These are phyloP conservation scores for Pempheris klunzingeri DNA, from an alignment of 2,797 vertebrate genomes.

Conservation along the genomic window DNA sequence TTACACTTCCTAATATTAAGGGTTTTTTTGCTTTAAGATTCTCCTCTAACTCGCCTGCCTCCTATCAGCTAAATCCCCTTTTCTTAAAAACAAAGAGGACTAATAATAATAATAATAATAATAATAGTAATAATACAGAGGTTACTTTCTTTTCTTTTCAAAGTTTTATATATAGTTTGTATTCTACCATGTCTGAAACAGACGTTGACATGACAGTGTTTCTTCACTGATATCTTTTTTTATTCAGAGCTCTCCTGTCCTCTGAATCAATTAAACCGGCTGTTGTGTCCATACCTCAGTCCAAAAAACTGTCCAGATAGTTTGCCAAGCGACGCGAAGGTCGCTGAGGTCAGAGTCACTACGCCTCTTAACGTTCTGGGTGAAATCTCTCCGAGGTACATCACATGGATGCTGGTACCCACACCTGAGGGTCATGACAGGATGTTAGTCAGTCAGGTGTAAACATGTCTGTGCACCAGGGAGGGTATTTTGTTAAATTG, in stretches of 20 bases:
- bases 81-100: too few relatives aligned
- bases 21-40: too few relatives aligned
- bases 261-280: too few relatives aligned
- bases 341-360: slow-evolving; percentile 78
- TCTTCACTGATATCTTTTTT: not conserved
- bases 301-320: slow-evolving; percentile 84
- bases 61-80: too few relatives aligned
- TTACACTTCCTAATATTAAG: not conserved
- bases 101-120: too few relatives aligned
- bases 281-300: slow-evolving; percentile 83
- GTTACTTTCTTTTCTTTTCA: too few relatives aligned
- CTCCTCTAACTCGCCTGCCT: not conserved
- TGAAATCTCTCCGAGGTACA: slow-evolving; percentile 88
- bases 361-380: slow-evolving; percentile 83
- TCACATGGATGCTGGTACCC: slow-evolving; percentile 72
- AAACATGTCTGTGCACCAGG: too few relatives aligned
- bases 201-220: too few relatives aligned
- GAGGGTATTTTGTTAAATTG: too few relatives aligned
- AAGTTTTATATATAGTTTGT: too few relatives aligned
- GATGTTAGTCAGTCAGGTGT: not conserved
- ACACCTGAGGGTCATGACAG: slow-evolving; percentile 75
- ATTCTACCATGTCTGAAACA: too few relatives aligned
- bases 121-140: too few relatives aligned
- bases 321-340: slow-evolving; percentile 80
- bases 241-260: not conserved